phyloP scores from a whole-genome alignment of 2,888 invertebrate species.

The Dione vanillae region DNA sequence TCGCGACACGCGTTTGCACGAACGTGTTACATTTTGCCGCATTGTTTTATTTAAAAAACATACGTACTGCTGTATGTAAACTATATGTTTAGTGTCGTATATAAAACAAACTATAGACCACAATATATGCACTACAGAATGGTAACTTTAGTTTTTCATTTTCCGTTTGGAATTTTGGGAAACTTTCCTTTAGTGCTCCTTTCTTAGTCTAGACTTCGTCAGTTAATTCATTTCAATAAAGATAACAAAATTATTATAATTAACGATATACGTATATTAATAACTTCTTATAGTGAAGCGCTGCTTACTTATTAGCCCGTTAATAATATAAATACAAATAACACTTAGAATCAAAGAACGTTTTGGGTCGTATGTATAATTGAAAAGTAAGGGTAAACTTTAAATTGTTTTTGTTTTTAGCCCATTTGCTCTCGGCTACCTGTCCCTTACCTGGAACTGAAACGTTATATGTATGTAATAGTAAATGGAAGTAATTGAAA shows the following conservation, averaged over 20 bases:
- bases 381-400: conserved; percentile 19
- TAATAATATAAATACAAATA: not conserved
- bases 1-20: conserved; percentile 21
- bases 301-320: not conserved
- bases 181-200: too few relatives aligned
- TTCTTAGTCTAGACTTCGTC: too few relatives aligned
- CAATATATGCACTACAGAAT: too few relatives aligned
- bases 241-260: too few relatives aligned
- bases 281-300: too few relatives aligned
- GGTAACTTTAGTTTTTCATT: too few relatives aligned
- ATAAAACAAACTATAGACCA: too few relatives aligned
- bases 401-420: conserved; percentile 22
- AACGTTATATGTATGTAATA: not conserved
- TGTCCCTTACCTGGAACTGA: conserved; percentile 2
- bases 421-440: conserved; percentile 3
- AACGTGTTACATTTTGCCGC: conserved; percentile 30
- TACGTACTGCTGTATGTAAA: not conserved
- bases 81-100: too few relatives aligned
- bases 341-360: not conserved
- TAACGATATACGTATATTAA: too few relatives aligned
- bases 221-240: too few relatives aligned
- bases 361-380: conserved; percentile 4
- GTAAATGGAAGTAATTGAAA: not conserved
- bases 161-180: too few relatives aligned
- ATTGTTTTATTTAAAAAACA: conserved; percentile 32